Conservation (phyloP, 2,113 vertebrate species). For the Collichthys lucidus region DNA sequence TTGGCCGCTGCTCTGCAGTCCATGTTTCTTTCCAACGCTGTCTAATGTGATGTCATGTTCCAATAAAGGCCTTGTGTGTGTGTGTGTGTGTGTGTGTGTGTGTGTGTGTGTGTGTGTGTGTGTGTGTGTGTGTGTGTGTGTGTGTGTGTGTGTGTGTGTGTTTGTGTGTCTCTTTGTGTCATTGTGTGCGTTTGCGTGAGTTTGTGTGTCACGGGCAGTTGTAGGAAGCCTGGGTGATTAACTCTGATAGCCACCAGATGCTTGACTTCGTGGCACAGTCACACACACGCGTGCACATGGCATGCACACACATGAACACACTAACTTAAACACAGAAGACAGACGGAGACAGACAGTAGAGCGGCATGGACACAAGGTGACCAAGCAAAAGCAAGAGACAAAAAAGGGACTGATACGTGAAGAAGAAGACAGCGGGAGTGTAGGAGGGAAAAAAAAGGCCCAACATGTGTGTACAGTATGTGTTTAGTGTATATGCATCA, state of each 20-base stretch:
- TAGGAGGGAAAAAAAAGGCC: neutral
- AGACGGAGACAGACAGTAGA: slow-evolving; percentile 6
- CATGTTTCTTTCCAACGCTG: slow-evolving; percentile 26
- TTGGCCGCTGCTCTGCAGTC: neutral
- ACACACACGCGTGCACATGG: slow-evolving; percentile 12
- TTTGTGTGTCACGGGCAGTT: slow-evolving; percentile 56
- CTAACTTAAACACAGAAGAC: slow-evolving; percentile 21
- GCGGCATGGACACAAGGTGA: neutral
- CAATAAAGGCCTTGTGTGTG: slow-evolving; percentile 44
- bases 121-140: slow-evolving; percentile 48
- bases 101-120: slow-evolving; percentile 48
- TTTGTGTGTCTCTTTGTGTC: slow-evolving; percentile 29
- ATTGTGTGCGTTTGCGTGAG: slow-evolving; percentile 43
- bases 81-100: slow-evolving; percentile 44
- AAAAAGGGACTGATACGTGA: slow-evolving; percentile 13
- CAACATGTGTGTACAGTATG: slow-evolving; percentile 26
- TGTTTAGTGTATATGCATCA: neutral
- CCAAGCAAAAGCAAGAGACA: slow-evolving; percentile 8
- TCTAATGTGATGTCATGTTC: slow-evolving; percentile 47
- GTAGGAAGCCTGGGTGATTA: slow-evolving; percentile 79
- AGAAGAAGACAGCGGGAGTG: neutral
- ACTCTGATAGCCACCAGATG: slow-evolving; percentile 81
- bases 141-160: slow-evolving; percentile 48
- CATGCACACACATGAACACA: slow-evolving; percentile 9
- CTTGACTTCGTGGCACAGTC: slow-evolving; percentile 54